Evolutionary conservation across 1,140 invertebrate species (phyloP).

Genomic region (Drosophila bocqueti): DNA sequence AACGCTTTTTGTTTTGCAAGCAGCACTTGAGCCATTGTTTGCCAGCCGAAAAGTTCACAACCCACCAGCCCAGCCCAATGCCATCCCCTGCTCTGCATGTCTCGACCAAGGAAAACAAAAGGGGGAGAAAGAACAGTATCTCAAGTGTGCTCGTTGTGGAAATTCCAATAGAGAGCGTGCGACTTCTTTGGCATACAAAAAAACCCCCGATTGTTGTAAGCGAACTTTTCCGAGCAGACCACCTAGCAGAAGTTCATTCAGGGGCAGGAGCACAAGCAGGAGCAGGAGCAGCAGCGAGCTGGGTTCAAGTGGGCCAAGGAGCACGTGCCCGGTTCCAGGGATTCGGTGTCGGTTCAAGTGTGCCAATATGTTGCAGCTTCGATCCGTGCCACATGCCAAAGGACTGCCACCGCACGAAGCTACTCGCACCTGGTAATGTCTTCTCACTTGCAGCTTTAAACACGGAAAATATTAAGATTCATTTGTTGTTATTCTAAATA

Average conservation of each 20-base stretch:
- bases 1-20: slow-evolving; percentile 83
- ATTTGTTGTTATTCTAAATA: too few relatives aligned
- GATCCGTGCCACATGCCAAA: slow-evolving; percentile 59
- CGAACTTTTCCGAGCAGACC: slow-evolving; percentile 39
- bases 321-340: slow-evolving; percentile 57
- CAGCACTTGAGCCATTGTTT: slow-evolving; percentile 80
- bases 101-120: slow-evolving; percentile 24
- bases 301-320: slow-evolving; percentile 70
- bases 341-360: slow-evolving; percentile 58
- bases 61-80: slow-evolving; percentile 26
- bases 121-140: slow-evolving; percentile 40
- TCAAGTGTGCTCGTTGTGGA: slow-evolving; percentile 77
- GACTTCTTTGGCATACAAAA: slow-evolving; percentile 51
- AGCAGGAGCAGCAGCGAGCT: slow-evolving; percentile 14
- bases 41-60: slow-evolving; percentile 69
- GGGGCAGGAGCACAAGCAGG: not conserved
- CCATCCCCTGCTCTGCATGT: slow-evolving; percentile 44
- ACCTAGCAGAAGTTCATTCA: slow-evolving; percentile 34
- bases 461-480: too few relatives aligned
- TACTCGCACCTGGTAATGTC: not conserved
- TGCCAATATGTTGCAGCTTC: slow-evolving; percentile 75
- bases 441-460: too few relatives aligned
- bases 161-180: slow-evolving; percentile 81
- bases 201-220: slow-evolving; percentile 43
- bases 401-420: slow-evolving; percentile 18